Evolutionary conservation across 1,140 invertebrate species (phyloP).

Genomic region (Drosophila pallidifrons): DNA sequence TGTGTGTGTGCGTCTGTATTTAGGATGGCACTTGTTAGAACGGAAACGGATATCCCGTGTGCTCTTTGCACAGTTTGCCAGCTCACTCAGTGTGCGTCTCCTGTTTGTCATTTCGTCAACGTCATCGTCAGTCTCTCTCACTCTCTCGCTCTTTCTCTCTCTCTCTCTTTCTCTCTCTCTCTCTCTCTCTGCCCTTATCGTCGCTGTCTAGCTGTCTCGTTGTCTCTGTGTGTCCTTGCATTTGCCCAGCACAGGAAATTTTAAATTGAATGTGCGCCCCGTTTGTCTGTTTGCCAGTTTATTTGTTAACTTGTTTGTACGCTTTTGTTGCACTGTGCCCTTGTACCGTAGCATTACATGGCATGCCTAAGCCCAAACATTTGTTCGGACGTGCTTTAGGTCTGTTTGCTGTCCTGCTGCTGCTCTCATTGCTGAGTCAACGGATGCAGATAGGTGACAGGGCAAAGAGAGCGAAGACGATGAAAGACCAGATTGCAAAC

Average conservation of each 20-base stretch:
- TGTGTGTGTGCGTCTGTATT: slow-evolving; percentile 28
- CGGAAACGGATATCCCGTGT: slow-evolving; percentile 79
- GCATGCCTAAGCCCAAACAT: slow-evolving; percentile 24
- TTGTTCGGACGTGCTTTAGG: slow-evolving; percentile 19
- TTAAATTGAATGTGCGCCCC: slow-evolving; percentile 72
- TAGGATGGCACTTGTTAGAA: slow-evolving; percentile 62
- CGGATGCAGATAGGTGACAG: neutral
- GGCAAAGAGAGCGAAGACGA: neutral
- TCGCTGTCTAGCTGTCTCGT: neutral
- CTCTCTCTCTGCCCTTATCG: neutral
- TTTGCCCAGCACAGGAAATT: slow-evolving; percentile 65
- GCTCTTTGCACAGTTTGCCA: slow-evolving; percentile 68
- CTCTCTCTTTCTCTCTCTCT: neutral
- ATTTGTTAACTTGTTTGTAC: slow-evolving; percentile 49
- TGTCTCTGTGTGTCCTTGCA: slow-evolving; percentile 47
- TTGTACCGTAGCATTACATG: neutral
- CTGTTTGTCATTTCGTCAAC: slow-evolving; percentile 71
- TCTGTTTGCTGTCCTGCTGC: slow-evolving; percentile 17
- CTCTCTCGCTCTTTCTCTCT: neutral
- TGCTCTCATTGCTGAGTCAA: slow-evolving; percentile 4
- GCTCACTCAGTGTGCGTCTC: slow-evolving; percentile 45
- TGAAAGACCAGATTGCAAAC: neutral
- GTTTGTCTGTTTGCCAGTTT: slow-evolving; percentile 42
- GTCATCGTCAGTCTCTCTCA: slow-evolving; percentile 18
- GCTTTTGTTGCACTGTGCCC: slow-evolving; percentile 37